Evolutionary conservation across 2,113 vertebrate species (phyloP), one percentile per base, ranked within the genome.

Genomic region (Eonycteris spelaea): DNA sequence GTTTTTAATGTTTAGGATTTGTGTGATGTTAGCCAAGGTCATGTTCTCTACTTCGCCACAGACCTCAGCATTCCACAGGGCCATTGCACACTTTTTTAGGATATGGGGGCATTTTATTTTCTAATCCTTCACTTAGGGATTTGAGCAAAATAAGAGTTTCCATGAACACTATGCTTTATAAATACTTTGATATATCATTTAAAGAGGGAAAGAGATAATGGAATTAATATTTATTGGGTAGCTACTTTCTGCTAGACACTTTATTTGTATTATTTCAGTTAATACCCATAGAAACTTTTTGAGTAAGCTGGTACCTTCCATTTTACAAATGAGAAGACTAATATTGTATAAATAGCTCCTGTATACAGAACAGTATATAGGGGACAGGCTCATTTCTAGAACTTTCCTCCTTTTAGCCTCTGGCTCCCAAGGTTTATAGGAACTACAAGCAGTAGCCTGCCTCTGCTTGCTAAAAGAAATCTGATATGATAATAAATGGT

Each of bases 241-340:
- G 22, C 67, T 96, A 51, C 40, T 80, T 89, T 70, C 43, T 93
- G 16, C 71, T 3, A 16, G 11, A 1, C 19, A 79, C 6, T 79
- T n/a, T 74, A 33, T 63, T 93, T 90, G 26, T 86, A 67, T 67
- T 90, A 33, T 92, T 90, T 90, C 40, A 89, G 26, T 86, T 65
- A 88, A 87, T 53, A 75, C 9, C 38, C 30, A 74, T 2, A 67
- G 10, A 3, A 93, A 79, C 1, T 2, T 63, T 86, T 88, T 93
- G 51, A 80, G 16, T 67, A 90, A 90, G 35, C 3, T 26, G 22
- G 3, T 80, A 33, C 4, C 26, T 91, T 93, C 19, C 18, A 80
- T 85, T 94, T 16, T n/a, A 80, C 3, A 67, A 88, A 90, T 30
- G 10, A 95, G 38, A 73, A 84, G 67, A 55, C 40, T 74, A 75